Base-by-base conservation (phyloP, 2,888 invertebrate species). In the Cantharis rufa region DNA sequence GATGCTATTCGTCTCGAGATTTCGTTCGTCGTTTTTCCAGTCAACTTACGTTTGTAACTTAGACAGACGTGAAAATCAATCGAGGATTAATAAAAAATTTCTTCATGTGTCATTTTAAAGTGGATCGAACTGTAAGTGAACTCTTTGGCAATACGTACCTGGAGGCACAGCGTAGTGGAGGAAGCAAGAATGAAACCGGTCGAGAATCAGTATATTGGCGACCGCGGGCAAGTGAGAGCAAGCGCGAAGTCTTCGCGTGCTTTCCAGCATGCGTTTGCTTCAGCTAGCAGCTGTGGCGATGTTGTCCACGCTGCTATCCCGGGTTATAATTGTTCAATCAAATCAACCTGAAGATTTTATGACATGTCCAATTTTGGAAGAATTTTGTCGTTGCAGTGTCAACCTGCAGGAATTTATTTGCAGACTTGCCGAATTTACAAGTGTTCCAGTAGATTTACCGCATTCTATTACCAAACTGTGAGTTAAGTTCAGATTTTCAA, bases 381-480 rank as follows among this genome's bases (percentile, higher is more conserved):
- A 83, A 70, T 78, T 80, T 73, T 85, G 85, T 77, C 83, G 83
- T 61, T 86, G 86, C 81, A 83, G 81, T 76, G 78, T 82, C 62
- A 83, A 85, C 75, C 81, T 82, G 78, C 82, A 82, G 78, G 86
- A 86, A 78, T 84, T 84, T 80, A 79, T 80, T 73, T 86, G 86
- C 81, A 80, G 82, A 71, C 83, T 84, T 11, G 85, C 84, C 16
- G 85, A 84, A 77, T 84, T 86, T 79, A 84, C 84, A 15, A 76
- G 77, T 63, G 82, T 86, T 68, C 85, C 86, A 48, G 72, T 80
- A 61, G 79, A 82, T 69, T 79, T 86, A 76, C 86, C 86, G 13
- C 80, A 81, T 70, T 81, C 82, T 69, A 80, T 86, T 73, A 82
- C 81, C 78, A 86, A 86, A 84, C 82, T 86, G 86, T 86, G 81